A percentile compares a stretch with the other conserved stretches of the same genome.
phyloP scores from a whole-genome alignment of 2,888 invertebrate genomes.

The Acheta domesticus region DNA sequence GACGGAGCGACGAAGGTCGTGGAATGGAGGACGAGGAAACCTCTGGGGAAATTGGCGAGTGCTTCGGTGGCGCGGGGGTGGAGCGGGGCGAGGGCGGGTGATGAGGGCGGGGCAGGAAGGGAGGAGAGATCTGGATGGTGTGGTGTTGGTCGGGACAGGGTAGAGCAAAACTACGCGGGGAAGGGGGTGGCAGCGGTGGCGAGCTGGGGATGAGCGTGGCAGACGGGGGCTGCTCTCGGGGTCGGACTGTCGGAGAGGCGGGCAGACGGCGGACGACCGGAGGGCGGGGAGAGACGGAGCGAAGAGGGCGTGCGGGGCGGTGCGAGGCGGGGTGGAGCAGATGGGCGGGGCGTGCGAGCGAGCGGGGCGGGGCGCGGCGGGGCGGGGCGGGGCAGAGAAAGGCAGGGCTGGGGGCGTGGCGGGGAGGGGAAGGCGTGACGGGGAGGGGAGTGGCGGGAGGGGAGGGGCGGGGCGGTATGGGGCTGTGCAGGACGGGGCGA shows the following conservation, averaged over 20 bases:
- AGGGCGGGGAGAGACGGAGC: too few species aligned
- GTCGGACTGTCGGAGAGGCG: neutral
- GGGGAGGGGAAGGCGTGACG: neutral
- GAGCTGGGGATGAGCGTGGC: neutral
- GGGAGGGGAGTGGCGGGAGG: neutral
- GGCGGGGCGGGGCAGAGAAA: neutral
- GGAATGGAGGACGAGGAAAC: neutral
- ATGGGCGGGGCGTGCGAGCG: too few species aligned
- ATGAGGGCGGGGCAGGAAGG: neutral
- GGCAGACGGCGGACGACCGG: too few species aligned
- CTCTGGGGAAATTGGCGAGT: constrained; percentile 3
- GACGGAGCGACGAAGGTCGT: neutral
- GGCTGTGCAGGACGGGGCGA: too few species aligned
- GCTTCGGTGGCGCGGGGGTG: neutral
- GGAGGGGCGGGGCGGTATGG: too few species aligned
- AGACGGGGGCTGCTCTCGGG: neutral
- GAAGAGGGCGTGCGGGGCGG: too few species aligned
- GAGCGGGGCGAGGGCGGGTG: neutral
- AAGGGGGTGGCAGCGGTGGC: neutral
- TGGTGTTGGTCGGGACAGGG: neutral
- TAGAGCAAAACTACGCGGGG: neutral
- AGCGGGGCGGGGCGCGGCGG: too few species aligned
- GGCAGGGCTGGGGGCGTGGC: neutral
- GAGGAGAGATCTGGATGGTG: neutral
- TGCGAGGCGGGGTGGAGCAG: too few species aligned